These are phyloP conservation scores for Dysidea cf. avara DNA, from an alignment of 37 sponge, comb jelly and placozoan species.

Conservation along the genomic window DNA sequence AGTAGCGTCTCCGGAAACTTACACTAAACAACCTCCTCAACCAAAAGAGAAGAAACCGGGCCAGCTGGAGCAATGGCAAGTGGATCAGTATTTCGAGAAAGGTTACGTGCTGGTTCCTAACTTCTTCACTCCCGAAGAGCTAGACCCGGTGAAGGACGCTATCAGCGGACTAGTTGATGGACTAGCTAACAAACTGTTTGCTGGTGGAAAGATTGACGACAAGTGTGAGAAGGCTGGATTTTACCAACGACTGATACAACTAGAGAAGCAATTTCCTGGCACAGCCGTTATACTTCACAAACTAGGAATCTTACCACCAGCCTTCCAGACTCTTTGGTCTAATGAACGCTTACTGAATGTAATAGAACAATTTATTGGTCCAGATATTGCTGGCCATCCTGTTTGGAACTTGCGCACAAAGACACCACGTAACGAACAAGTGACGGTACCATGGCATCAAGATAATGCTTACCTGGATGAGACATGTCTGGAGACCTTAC, in stretches of 20 bases:
- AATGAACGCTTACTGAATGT: constrained; percentile 72
- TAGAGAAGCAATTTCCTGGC: constrained; percentile 77
- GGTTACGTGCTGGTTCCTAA: constrained; percentile 67
- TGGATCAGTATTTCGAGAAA: constrained; percentile 77
- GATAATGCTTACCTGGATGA: constrained; percentile 86
- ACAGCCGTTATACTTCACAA: constrained; percentile 76
- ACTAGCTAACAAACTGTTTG: constrained; percentile 67
- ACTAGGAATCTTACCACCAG: constrained; percentile 54
- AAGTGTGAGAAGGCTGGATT: too few relatives aligned
- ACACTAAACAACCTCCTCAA: constrained; percentile 64
- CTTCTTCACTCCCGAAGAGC: constrained; percentile 70
- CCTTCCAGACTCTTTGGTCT: constrained; percentile 57
- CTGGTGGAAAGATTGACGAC: constrained; percentile 47
- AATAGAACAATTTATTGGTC: too few relatives aligned
- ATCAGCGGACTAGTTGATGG: constrained; percentile 60
- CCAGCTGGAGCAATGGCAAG: constrained; percentile 57
- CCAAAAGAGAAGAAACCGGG: constrained; percentile 63
- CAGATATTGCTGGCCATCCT: too few relatives aligned
- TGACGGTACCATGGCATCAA: too few relatives aligned
- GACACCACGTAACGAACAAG: constrained; percentile 71
- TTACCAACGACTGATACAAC: constrained; percentile 65
- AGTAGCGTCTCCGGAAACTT: constrained; percentile 44
- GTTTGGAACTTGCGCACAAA: constrained; percentile 73
- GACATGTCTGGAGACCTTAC: constrained; percentile 32
- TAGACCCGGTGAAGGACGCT: constrained; percentile 61